A percentile compares a stretch with the other conserved stretches of the same genome.
Conservation (phyloP, 1,140 invertebrate species). For the Trissolcus basalis region DNA sequence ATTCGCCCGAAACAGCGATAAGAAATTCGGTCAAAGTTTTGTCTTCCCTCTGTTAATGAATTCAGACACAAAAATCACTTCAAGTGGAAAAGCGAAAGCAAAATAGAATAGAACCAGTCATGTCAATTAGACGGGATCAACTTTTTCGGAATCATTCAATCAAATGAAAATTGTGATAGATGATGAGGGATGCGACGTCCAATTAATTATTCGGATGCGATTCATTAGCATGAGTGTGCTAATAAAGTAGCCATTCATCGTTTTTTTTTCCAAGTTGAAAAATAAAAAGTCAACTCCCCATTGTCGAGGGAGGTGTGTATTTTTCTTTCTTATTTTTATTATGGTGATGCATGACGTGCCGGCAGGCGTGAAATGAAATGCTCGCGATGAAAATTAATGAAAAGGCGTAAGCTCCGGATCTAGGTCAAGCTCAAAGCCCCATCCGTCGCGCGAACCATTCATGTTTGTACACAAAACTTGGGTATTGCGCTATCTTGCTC, state of each 20-base stretch:
- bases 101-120: too few relatives aligned
- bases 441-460: conserved; percentile 61
- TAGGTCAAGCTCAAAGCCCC: conserved; percentile 68
- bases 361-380: conserved; percentile 5
- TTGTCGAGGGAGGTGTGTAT: too few relatives aligned
- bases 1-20: too few relatives aligned
- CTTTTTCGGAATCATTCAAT: neutral
- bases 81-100: too few relatives aligned
- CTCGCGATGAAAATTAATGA: conserved; percentile 33
- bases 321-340: too few relatives aligned
- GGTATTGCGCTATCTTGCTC: conserved; percentile 48
- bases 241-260: too few relatives aligned
- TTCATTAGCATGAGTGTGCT: too few relatives aligned
- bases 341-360: too few relatives aligned
- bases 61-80: too few relatives aligned
- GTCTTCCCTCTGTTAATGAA: neutral
- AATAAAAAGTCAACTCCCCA: too few relatives aligned
- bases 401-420: conserved; percentile 60
- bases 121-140: too few relatives aligned
- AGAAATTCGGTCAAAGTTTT: conserved; percentile 1
- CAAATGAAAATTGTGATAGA: neutral
- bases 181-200: neutral
- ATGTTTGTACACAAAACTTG: conserved; percentile 60
- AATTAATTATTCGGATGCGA: conserved; percentile 1
- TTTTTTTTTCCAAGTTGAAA: too few relatives aligned